These are phyloP conservation scores for Diadophis punctatus DNA, from an alignment of 2,113 vertebrate species.

Conservation along the genomic window DNA sequence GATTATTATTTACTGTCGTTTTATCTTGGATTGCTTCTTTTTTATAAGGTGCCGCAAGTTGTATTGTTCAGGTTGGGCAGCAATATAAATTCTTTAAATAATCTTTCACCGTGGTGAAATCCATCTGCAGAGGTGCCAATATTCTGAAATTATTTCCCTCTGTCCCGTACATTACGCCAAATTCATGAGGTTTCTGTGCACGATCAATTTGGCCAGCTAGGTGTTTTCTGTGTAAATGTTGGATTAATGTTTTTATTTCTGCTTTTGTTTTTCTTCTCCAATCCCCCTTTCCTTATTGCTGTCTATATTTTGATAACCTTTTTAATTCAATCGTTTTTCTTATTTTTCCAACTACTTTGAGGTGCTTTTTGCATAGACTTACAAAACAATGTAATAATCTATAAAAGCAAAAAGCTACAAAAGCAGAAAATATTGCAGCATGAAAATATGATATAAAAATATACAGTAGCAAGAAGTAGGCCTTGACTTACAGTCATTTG, in stretches of 20 bases:
- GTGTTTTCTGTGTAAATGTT: not conserved
- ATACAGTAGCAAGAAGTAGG: not conserved
- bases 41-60: not conserved
- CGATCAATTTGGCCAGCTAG: not conserved
- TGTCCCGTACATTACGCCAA: not conserved
- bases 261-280: not conserved
- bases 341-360: not conserved
- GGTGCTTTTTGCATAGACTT: not conserved
- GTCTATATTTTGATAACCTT: not conserved
- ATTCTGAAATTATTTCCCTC: not conserved
- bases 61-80: not conserved
- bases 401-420: not conserved
- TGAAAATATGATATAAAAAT: not conserved
- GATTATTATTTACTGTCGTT: not conserved
- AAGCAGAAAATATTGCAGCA: not conserved
- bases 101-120: not conserved
- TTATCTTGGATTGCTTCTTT: not conserved
- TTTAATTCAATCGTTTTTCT: not conserved
- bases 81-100: not conserved
- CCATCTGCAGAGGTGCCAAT: not conserved
- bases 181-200: not conserved
- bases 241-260: not conserved
- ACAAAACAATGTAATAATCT: not conserved
- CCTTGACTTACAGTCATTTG: not conserved
- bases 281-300: not conserved